Evolutionary conservation across 2,888 invertebrate genomes (phyloP), one percentile per base, ranked within the genome.

Genomic region (Lathronympha strigana): DNA sequence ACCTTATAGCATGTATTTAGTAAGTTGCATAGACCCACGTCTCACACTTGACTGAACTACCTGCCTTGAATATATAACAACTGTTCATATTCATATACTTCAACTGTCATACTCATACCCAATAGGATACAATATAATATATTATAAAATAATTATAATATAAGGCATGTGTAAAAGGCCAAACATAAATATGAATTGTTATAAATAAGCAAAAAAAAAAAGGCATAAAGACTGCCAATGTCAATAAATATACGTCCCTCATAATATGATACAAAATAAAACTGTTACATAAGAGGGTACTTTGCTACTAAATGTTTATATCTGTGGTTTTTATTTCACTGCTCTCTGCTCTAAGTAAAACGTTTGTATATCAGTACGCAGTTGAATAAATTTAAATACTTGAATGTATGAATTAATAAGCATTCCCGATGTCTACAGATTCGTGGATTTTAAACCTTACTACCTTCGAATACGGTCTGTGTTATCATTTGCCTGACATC

Each of bases 101-200:
- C n/a, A n/a, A n/a, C n/a, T n/a, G n/a, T n/a, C 0, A 57, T n/a
- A 19, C 0, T 19, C 43, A 45, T 45, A 57, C n/a, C 55, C 43
- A 31, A 55, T 40, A 57, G 28, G 19, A 57, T 57, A 57, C 21
- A 21, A 36, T 19, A 8, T 40, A 19, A 43, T n/a, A n/a, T n/a
- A n/a, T n/a, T n/a, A 40, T 43, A 36, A 53, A n/a, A 53, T n/a
- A 36, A 21, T 21, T n/a, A 36, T n/a, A 2, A 33, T 11, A 11
- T 17, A 51, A 6, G 13, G 51, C 8, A 31, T 31, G 53, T 36
- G 17, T 36, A 0, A 6, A n/a, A n/a, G 5, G 23, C 23, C 15
- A 47, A 17, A 49, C 15, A 49, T 23, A 25, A 9, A 2, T 11
- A 38, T n/a, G 4, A 15, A 4, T 38, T 33, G 33, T 33, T 33